Percentiles rank a stretch among this genome's conserved stretches.
Evolutionary conservation across 2,888 invertebrate genomes (phyloP).

Genomic region (Andrena minutula): DNA sequence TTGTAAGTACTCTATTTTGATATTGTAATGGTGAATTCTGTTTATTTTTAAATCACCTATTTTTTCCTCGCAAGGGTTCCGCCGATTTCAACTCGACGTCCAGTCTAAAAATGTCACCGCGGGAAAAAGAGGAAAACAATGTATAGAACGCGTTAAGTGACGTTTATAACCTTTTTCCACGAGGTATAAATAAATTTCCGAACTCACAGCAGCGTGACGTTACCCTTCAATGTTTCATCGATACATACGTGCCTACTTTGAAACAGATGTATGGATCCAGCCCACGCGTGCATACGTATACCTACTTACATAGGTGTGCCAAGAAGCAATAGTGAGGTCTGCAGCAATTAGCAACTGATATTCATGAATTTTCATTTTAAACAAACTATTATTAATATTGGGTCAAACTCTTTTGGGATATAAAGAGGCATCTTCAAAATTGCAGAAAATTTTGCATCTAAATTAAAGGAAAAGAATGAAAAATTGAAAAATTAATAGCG

Average conservation of each 20-base stretch:
- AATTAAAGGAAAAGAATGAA: too few relatives aligned
- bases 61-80: background rate
- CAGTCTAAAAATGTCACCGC: slow-evolving; percentile 3
- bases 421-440: too few relatives aligned
- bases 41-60: background rate
- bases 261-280: slow-evolving; percentile 25
- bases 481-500: too few relatives aligned
- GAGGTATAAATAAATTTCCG: slow-evolving; percentile 67
- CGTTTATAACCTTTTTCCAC: slow-evolving; percentile 61
- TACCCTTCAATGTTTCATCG: slow-evolving; percentile 66
- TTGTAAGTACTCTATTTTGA: too few relatives aligned
- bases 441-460: too few relatives aligned
- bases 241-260: slow-evolving; percentile 20
- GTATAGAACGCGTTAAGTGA: slow-evolving; percentile 36
- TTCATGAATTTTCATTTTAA: too few relatives aligned
- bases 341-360: too few relatives aligned
- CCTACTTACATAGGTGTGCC: background rate
- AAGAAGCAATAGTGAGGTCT: too few relatives aligned
- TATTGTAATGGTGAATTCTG: too few relatives aligned
- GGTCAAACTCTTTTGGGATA: too few relatives aligned
- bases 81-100: slow-evolving; percentile 3
- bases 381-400: too few relatives aligned
- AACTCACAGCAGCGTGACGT: slow-evolving; percentile 62
- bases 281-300: slow-evolving; percentile 19
- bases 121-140: slow-evolving; percentile 34